Evolutionary conservation across 1,140 invertebrate genomes (phyloP), one percentile per base, ranked within the genome.

Genomic region (Colletes gigas): DNA sequence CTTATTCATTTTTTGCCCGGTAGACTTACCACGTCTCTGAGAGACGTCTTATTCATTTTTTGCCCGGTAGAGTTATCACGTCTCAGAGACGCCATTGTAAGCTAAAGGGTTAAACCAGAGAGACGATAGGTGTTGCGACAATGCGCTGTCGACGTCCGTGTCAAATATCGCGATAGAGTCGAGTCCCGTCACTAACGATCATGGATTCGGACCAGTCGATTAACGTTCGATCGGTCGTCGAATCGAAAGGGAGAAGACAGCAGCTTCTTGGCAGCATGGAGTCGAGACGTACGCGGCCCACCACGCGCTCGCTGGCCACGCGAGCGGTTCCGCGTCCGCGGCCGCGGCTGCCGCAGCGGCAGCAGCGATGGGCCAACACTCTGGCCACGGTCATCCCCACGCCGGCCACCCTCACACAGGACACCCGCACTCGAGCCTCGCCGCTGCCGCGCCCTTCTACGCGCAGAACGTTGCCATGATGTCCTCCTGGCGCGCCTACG

Each of bases 401-500:
- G 88, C 90, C 52, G 90, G 87, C 21, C 92, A 93, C 78, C 92
- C 93, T 30, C 93, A 93, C 71, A 88, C 92, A 7, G 88, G 90
- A 1, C 92, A 93, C 68, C 92, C 92, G 14, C 93, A 93, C 60
- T 92, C 92, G 7, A 92, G 89, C 19, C 88, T 93, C 9, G 94
- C 94, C 4, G 94, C 93, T 2, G 93, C 94, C 73, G 89, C 93
- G 8, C 94, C 95, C 71, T 96, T 96, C 88, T 96, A 96, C 85
- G 95, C 95, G 3, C 96, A 96, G 78, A 96, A 96, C 86, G 95
- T 95, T 10, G 95, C 96, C 84, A 96, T 97, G 94, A 96, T 97
- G 96, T 95, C 95, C 39, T 96, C 96, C 6, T 97, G 96, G 96
- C 94, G 96, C 68, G 95, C 96, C 63, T 97, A 97, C 92, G 96